Conservation (phyloP, 2,113 vertebrate genomes). For the Vidua macroura region DNA sequence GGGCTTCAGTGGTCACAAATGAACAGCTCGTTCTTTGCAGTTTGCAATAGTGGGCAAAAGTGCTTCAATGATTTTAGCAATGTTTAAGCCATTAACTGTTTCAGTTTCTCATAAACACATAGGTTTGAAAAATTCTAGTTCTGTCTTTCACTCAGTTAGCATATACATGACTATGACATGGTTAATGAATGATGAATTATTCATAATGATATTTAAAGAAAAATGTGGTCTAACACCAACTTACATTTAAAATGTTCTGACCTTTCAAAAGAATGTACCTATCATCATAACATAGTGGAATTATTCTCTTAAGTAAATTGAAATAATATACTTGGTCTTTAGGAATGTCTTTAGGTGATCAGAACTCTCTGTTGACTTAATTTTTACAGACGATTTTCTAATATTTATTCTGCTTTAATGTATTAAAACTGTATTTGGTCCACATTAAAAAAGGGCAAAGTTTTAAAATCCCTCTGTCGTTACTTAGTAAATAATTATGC, state of each 20-base stretch:
- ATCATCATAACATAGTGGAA: background rate
- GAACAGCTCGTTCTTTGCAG: background rate
- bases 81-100: background rate
- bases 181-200: background rate
- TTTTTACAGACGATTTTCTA: background rate
- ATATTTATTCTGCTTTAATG: background rate
- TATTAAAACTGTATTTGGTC: background rate
- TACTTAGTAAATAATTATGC: background rate
- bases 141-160: background rate
- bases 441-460: background rate
- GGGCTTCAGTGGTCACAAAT: fast-evolving
- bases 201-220: background rate
- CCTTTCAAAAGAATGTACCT: background rate
- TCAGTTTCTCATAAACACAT: background rate
- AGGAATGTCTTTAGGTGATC: background rate
- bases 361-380: background rate
- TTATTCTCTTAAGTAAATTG: background rate
- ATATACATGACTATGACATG: background rate
- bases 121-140: background rate
- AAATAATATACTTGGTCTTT: background rate
- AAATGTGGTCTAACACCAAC: background rate
- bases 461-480: background rate
- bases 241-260: background rate
- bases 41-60: background rate
- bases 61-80: background rate